These are phyloP conservation scores for Malurus cyaneus DNA, from an alignment of 2,113 vertebrate genomes.

Conservation along the genomic window DNA sequence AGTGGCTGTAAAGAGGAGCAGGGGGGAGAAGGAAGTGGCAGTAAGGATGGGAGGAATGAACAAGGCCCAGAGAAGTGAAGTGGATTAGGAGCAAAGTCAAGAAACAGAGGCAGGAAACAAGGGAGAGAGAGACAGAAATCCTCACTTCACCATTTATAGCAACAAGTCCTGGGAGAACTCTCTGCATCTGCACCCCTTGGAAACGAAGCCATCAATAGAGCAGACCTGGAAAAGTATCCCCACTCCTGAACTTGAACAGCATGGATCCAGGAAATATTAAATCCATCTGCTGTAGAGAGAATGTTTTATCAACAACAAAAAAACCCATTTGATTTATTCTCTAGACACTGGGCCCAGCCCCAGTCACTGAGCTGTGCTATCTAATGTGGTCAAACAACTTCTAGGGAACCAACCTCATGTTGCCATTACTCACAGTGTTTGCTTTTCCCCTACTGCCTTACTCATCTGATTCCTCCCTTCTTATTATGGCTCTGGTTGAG, in stretches of 20 bases:
- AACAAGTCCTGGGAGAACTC: neutral
- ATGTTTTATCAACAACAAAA: slow-evolving; percentile 67
- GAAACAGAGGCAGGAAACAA: neutral
- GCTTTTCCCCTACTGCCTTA: slow-evolving; percentile 60
- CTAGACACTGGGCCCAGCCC: slow-evolving; percentile 54
- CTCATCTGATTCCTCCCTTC: slow-evolving; percentile 65
- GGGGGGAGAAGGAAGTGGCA: neutral
- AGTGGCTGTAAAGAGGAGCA: neutral
- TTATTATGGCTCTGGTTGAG: slow-evolving; percentile 63
- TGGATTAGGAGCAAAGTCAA: neutral
- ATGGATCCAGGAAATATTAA: slow-evolving; percentile 68
- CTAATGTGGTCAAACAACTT: slow-evolving; percentile 72
- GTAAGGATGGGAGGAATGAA: neutral
- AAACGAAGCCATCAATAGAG: neutral
- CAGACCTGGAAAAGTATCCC: slow-evolving; percentile 41
- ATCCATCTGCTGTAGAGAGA: slow-evolving; percentile 64
- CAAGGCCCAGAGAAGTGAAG: neutral
- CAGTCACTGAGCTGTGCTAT: slow-evolving; percentile 51
- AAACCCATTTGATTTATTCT: slow-evolving; percentile 63
- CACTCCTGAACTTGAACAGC: slow-evolving; percentile 6
- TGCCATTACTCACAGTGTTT: slow-evolving; percentile 69
- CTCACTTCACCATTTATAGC: neutral
- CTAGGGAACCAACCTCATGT: slow-evolving; percentile 59
- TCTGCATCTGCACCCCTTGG: neutral
- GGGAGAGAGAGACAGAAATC: neutral